Base-by-base conservation (phyloP, 2,888 invertebrate species). In the Oscheius sp. region DNA sequence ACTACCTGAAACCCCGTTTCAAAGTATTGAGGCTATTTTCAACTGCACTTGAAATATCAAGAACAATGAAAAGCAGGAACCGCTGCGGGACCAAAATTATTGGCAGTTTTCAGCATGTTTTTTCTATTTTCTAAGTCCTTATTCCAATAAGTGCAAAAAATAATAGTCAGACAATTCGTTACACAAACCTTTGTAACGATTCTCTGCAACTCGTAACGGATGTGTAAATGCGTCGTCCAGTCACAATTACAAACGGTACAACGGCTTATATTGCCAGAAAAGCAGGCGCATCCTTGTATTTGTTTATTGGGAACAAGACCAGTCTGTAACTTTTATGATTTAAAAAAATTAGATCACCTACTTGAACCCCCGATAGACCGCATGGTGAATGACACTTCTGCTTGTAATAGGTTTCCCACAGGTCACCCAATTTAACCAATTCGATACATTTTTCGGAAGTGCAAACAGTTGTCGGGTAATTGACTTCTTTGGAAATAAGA, bases 391-490 rank as follows among this genome's bases (percentile, higher is more conserved):
- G 81, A 42, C 81, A 81, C 10, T 74, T 63, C 21, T 47, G 50
- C 65, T 74, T 76, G 70, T 76, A 81, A 10, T 78, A 32, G 4
- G 62, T 72, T 13, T 70, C 66, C 59, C 32, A 9, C 13, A 74
- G 13, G 11, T 58, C 48, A 37, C 29, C 7, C 4, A 76, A 32
- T 13, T 42, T 47, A 21, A 57, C n/a, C 1, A 58, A n/a, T 4
- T 76, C 75, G 10, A 77, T 62, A 60, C 80, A 80, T 11, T 51
- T 21, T 7, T 37, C 50, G 10, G 58, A 37, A 1, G 73, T 75
- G 63, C 81, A 81, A 10, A 81, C 81, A 10, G 80, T 81, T 11
- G 55, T 51, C 9, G 81, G 81, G 32, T 74, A 66, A 11, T 11
- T 9, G 7, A 79, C 5, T n/a, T 74, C 57, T 10, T 29, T 63